These are phyloP conservation scores for Malurus splendens DNA, from an alignment of 2,797 vertebrate genomes.

Conservation along the genomic window DNA sequence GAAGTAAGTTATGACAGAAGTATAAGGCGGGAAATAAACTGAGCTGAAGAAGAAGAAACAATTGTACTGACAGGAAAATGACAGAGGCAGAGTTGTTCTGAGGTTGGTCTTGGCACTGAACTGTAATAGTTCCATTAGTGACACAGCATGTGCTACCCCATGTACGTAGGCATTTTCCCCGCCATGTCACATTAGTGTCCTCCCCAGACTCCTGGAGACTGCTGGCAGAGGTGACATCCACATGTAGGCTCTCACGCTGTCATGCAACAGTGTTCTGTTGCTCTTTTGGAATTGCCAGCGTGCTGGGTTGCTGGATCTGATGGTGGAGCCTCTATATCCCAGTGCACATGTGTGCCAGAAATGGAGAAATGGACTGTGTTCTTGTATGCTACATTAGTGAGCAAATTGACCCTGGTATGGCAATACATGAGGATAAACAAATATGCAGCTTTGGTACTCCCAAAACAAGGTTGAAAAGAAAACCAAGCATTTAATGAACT, in stretches of 20 bases:
- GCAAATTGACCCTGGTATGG: background rate
- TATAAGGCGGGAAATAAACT: background rate
- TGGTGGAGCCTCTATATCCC: background rate
- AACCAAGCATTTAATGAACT: background rate
- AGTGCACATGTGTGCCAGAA: background rate
- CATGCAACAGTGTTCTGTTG: background rate
- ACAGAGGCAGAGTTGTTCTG: background rate
- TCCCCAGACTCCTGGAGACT: background rate
- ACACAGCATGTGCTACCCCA: background rate
- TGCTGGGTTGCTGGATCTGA: background rate
- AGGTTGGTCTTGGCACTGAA: background rate
- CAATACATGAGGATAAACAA: background rate
- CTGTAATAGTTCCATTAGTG: background rate
- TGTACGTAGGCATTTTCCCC: accelerated
- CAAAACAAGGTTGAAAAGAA: background rate
- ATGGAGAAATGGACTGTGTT: background rate
- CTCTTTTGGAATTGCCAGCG: background rate
- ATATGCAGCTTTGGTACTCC: background rate
- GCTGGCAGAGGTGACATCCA: background rate
- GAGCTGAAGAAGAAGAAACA: background rate
- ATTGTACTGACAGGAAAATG: background rate
- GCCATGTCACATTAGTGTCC: accelerated
- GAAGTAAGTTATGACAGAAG: background rate
- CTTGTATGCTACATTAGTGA: background rate
- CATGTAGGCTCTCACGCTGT: accelerated